Conservation (phyloP, 2,113 vertebrate genomes). For the Ivindomyrus marchei region DNA sequence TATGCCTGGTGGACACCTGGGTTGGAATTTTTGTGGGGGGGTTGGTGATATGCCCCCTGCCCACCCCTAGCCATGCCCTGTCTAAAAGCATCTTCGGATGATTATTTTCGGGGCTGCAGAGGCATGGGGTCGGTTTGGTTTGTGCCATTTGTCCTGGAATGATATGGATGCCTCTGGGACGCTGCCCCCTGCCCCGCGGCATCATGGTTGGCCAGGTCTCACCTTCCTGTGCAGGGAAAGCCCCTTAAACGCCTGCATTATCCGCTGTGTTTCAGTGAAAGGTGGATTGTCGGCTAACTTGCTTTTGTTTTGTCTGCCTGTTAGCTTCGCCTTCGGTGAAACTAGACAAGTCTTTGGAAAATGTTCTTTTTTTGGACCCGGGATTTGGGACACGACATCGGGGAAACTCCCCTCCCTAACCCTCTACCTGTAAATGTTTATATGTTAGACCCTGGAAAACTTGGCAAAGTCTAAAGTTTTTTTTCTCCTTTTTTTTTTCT, state of each 20-base stretch:
- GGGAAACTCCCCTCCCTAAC: constrained; percentile 65
- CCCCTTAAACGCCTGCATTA: neutral
- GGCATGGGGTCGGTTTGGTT: neutral
- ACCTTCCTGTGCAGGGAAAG: neutral
- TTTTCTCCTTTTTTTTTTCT: constrained; percentile 31
- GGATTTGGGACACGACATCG: constrained; percentile 61
- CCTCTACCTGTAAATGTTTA: constrained; percentile 67
- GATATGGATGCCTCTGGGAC: neutral
- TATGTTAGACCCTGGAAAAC: constrained; percentile 32
- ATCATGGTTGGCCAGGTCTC: neutral
- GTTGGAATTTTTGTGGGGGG: neutral
- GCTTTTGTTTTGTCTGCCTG: constrained; percentile 48
- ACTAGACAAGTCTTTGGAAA: constrained; percentile 67
- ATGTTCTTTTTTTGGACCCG: constrained; percentile 56
- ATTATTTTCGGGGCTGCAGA: neutral
- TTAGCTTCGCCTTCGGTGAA: constrained; percentile 57
- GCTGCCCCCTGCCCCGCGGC: neutral
- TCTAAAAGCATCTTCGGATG: neutral
- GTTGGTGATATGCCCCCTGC: neutral
- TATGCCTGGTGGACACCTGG: neutral
- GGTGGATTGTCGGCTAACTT: neutral
- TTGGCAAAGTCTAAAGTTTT: constrained; percentile 36
- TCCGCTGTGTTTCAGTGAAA: neutral
- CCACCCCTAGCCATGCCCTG: neutral
- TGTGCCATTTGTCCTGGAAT: neutral